phyloP scores from a whole-genome alignment of 2,797 vertebrate genomes.

The Botia kubotai region DNA sequence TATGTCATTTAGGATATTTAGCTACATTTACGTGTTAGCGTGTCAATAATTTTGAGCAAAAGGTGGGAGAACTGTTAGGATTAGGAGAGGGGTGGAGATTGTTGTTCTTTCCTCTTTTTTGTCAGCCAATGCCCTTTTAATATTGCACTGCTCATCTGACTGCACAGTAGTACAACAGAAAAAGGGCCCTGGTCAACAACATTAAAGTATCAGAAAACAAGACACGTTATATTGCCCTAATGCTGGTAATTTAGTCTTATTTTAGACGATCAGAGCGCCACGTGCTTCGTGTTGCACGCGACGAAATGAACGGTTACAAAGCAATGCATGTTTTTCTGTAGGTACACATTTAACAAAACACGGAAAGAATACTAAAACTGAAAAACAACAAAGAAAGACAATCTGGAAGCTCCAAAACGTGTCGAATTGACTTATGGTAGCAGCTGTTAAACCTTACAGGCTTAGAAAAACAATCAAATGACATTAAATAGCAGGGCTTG shows the following conservation, averaged over 20 bases:
- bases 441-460: conserved; percentile 1
- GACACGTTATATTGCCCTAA: conserved; percentile 1
- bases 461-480: background rate
- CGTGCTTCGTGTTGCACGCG: background rate
- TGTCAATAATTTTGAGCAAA: conserved; percentile 56
- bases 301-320: background rate
- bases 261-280: conserved; percentile 17
- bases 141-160: conserved; percentile 98
- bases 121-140: conserved; percentile 98
- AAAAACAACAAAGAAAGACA: background rate
- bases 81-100: conserved; percentile 60
- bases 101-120: conserved; percentile 63
- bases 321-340: background rate
- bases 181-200: conserved; percentile 94
- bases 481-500: conserved; percentile 9
- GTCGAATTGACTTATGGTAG: background rate
- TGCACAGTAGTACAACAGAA: conserved; percentile 99
- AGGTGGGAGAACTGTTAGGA: conserved; percentile 55
- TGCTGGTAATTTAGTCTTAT: conserved; percentile 11
- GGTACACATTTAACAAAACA: background rate
- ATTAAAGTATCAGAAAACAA: conserved; percentile 54
- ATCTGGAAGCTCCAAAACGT: background rate
- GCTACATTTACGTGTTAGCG: background rate
- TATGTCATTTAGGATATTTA: conserved; percentile 13
- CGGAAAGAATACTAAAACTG: background rate